Percentiles rank a stretch among this genome's conserved stretches.
Evolutionary conservation across 2,797 vertebrate genomes (phyloP).

Genomic region (Amniataba percoides): DNA sequence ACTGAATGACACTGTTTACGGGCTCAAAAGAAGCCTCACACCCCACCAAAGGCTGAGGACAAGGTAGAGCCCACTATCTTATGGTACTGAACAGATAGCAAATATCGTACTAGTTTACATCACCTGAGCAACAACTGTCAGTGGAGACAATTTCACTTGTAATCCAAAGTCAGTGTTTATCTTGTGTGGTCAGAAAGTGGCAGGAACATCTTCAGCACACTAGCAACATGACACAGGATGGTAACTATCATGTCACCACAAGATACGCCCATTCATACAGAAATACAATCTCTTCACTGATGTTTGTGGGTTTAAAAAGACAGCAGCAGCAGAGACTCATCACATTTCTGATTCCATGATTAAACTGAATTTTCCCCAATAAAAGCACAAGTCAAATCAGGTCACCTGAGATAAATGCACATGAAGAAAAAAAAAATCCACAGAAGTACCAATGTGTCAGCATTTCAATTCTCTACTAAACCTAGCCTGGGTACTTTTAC

Average conservation of each 20-base stretch:
- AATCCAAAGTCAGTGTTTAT: conserved; percentile 1
- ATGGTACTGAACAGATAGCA: not conserved
- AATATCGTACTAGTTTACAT: not conserved
- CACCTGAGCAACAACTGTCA: not conserved
- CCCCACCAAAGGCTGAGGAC: not conserved
- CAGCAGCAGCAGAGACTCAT: not conserved
- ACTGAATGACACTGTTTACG: conserved; percentile 22
- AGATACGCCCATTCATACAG: not conserved
- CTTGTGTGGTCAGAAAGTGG: not conserved
- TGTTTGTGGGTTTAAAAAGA: not conserved
- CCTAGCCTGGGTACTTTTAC: not conserved
- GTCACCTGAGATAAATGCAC: not conserved
- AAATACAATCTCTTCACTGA: not conserved
- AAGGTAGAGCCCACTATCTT: not conserved
- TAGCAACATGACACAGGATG: not conserved
- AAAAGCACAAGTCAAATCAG: not conserved
- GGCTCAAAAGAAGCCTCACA: conserved; percentile 3
- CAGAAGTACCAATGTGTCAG: not conserved
- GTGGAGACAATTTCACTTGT: not conserved
- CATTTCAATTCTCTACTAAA: not conserved
- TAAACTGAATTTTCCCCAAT: not conserved
- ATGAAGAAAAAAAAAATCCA: not conserved
- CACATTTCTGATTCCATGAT: conserved; percentile 6
- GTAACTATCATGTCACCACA: not conserved
- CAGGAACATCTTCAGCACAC: not conserved